Evolutionary conservation across 2,113 vertebrate genomes (phyloP), one percentile per base, ranked within the genome.

Genomic region (Pseudopipra pipra): DNA sequence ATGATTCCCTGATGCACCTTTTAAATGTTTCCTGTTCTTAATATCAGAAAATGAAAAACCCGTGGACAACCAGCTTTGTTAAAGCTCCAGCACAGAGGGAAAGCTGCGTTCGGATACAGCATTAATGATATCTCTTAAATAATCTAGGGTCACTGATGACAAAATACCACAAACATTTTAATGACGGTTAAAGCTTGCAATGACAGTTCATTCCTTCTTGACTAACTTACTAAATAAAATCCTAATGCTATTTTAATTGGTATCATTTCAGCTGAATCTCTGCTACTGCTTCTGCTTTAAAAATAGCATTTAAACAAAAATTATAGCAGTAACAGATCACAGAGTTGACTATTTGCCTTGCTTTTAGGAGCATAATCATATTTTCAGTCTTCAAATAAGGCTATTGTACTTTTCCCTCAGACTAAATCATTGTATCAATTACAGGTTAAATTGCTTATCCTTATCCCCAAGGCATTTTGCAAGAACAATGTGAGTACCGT

Each of bases 241-340:
- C n/a, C 46, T 78, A 90, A 62, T 41, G 49, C 51, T 85, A 25
- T 81, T 93, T 92, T 94, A 82, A 93, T 90, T 47, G 46, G 27
- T 88, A 93, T 44, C 35, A 56, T 90, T 85, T 75, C 59, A 89
- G 39, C 66, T 94, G 73, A 56, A 59, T 15, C 20, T 93, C 21
- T 4, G 35, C 88, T 87, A 47, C 75, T 67, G n/a, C 79, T 85
- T 85, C 61, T 88, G 46, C 72, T 90, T 94, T 85, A 39, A 85
- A 85, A 94, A 59, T 43, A 86, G 41, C 37, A 71, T 87, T 95
- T 92, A 55, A 87, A 72, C 77, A 73, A 91, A 85, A 93, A 81
- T 55, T 76, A 11, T 12, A 70, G 12, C 21, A n/a, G 37, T 62
- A 74, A 59, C 19, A 59, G 28, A 31, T 62, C 43, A 33, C 72